Conservation (phyloP, 2,888 invertebrate genomes). For the Eretmocerus hayati region DNA sequence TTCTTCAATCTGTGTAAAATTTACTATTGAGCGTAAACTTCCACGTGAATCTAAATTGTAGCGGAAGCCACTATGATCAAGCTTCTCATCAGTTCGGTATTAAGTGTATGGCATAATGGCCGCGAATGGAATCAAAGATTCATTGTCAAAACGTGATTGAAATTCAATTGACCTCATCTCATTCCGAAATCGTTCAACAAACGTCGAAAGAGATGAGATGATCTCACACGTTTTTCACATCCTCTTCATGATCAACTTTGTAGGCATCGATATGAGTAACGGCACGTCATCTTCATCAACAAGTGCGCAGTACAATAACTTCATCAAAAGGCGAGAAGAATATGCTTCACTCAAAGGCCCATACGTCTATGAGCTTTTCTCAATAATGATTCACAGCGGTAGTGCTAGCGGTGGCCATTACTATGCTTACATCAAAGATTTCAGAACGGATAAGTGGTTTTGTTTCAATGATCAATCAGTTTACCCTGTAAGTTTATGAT, state of each 20-base stretch:
- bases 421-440: constrained; percentile 83
- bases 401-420: constrained; percentile 88
- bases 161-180: too few relatives aligned
- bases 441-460: constrained; percentile 69
- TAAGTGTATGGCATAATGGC: too few relatives aligned
- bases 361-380: constrained; percentile 77
- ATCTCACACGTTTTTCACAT: not conserved
- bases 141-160: too few relatives aligned
- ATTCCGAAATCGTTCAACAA: not conserved
- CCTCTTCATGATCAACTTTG: not conserved
- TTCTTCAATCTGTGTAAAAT: too few relatives aligned
- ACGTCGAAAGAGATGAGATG: not conserved
- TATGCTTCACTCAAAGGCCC: constrained; percentile 53
- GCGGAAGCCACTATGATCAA: too few relatives aligned
- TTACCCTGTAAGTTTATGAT: constrained; percentile 53
- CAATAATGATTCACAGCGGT: constrained; percentile 88
- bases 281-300: constrained; percentile 43
- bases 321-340: constrained; percentile 47
- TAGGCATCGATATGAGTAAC: constrained; percentile 58
- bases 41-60: too few relatives aligned
- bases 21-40: too few relatives aligned
- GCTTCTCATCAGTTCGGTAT: too few relatives aligned
- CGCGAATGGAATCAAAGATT: too few relatives aligned
- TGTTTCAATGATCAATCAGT: constrained; percentile 86
- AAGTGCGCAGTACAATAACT: constrained; percentile 46